Conservation (phyloP, 2,113 vertebrate species). For the Himantopus leucocephalus region DNA sequence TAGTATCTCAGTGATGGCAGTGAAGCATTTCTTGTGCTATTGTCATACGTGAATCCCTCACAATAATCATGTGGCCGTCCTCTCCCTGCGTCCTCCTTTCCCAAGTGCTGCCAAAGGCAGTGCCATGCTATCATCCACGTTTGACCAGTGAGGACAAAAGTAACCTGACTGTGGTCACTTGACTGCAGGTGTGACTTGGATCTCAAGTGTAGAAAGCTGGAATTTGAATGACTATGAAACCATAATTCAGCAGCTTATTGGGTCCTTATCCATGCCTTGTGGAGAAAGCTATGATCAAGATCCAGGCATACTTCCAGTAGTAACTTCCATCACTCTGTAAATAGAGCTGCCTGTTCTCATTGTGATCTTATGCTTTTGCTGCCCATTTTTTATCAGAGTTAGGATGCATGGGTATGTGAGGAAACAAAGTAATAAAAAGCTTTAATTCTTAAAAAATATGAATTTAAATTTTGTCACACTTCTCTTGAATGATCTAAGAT, state of each 20-base stretch:
- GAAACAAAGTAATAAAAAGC: neutral
- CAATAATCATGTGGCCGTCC: neutral
- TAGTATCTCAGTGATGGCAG: neutral
- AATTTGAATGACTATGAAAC: neutral
- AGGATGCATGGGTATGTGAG: neutral
- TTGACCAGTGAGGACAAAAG: neutral
- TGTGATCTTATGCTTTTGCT: neutral
- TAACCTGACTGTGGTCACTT: neutral
- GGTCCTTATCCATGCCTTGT: neutral
- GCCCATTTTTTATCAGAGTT: neutral
- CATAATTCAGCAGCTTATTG: neutral
- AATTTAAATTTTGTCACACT: neutral
- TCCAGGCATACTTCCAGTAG: neutral
- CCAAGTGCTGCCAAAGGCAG: neutral
- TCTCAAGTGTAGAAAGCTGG: neutral
- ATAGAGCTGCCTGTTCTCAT: neutral
- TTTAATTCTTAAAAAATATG: neutral
- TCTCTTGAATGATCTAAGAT: neutral
- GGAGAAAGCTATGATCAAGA: neutral
- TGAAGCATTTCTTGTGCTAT: neutral
- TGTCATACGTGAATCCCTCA: neutral
- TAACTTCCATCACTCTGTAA: neutral
- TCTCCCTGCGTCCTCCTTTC: neutral
- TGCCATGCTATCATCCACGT: fast-evolving
- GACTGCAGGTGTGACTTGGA: neutral